Base-by-base conservation (phyloP, 2,797 vertebrate species). In the Podargus strigoides region DNA sequence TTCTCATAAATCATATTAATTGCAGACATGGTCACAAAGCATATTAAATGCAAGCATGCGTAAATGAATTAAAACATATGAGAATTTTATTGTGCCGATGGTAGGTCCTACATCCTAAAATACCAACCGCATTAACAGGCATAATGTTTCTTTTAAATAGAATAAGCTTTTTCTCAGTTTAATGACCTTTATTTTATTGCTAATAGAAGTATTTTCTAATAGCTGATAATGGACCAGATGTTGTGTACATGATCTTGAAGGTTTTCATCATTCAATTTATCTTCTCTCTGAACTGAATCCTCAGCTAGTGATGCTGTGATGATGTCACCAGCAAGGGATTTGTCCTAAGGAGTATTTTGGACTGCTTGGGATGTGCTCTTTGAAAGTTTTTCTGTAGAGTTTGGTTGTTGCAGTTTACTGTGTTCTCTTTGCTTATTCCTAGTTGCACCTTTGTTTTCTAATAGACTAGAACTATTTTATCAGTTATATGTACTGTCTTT, bases 11-110 rank as follows among this genome's bases (percentile, higher is more conserved):
- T 98, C 97, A 97, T 97, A 97, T 97, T 98, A 98, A 98, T 98
- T 98, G 94, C 96, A 98, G 97, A 93, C 97, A 96, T 97, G 96
- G 95, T 97, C 96, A 96, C 95, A 97, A 95, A 97, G 95, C 97
- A 98, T 93, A 97, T 97, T 97, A 97, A 97, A 97, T 64, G 91
- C 97, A 98, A 95, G 97, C 97, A 98, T 98, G 97, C 97, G 89
- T 98, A 98, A 97, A 98, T 97, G 98, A 98, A 98, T 98, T 98
- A 98, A 98, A 98, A 98, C 98, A 98, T 87, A 95, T 98, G 98
- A 98, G 97, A 80, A 93, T 98, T 97, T 97, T 97, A 97, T 97
- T 97, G 95, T 69, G 94, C 87, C 73, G 85, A 94, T 42, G 90
- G 96, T 97, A 73, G 76, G 88, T 96, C 91, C 95, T 94, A 56